Percentiles rank a stretch among this genome's conserved stretches.
phyloP scores from a whole-genome alignment of 1,140 invertebrate species.

The Bombus pyrosoma region DNA sequence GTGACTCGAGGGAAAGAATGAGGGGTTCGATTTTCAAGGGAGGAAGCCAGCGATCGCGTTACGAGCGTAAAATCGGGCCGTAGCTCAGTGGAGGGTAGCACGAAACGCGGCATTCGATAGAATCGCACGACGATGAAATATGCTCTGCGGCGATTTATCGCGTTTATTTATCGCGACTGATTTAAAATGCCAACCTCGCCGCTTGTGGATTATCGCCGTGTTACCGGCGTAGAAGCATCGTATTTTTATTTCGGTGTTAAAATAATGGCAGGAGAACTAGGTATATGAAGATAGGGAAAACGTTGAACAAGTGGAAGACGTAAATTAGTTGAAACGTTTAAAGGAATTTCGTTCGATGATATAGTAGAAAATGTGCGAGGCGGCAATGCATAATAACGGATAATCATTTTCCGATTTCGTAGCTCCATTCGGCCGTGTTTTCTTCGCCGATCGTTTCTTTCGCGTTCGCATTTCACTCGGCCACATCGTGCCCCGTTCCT shows the following conservation, averaged over 20 bases:
- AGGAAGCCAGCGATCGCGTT: not conserved
- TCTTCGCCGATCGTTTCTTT: not conserved
- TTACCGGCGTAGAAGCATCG: not conserved
- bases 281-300: too few relatives aligned
- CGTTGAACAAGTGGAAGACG: not conserved
- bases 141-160: constrained; percentile 41
- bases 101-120: constrained; percentile 11
- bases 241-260: not conserved
- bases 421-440: not conserved
- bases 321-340: not conserved
- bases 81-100: not conserved
- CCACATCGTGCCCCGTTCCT: not conserved
- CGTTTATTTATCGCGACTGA: constrained; percentile 45
- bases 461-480: not conserved
- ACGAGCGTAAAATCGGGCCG: not conserved
- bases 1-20: not conserved
- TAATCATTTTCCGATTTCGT: constrained; percentile 8
- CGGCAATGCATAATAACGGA: constrained; percentile 4
- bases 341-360: not conserved
- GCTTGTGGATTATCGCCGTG: constrained; percentile 21
- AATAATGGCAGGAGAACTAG: too few relatives aligned
- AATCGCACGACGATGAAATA: constrained; percentile 47
- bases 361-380: too few relatives aligned
- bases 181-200: constrained; percentile 15
- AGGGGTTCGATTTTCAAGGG: not conserved